These are phyloP conservation scores for Xestoiulus laeticollis DNA, from an alignment of 2,888 invertebrate genomes.

Conservation along the genomic window DNA sequence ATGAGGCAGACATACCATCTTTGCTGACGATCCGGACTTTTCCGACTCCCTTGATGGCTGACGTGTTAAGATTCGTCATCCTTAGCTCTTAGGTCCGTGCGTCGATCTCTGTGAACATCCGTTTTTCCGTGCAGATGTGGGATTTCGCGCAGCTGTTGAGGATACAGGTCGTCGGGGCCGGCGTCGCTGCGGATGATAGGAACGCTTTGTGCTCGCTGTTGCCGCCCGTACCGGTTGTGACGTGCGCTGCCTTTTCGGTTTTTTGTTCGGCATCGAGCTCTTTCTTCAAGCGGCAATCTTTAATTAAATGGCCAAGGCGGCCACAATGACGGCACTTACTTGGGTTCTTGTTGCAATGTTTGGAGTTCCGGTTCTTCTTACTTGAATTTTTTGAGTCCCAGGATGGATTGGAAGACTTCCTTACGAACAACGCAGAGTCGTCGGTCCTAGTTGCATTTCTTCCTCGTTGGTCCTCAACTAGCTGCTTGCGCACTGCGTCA, in stretches of 20 bases:
- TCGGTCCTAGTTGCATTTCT: background rate
- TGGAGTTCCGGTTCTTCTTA: background rate
- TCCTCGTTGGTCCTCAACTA: background rate
- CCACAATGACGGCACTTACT: conserved; percentile 41
- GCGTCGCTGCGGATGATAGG: background rate
- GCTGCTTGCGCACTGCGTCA: background rate
- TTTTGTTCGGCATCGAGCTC: no score
- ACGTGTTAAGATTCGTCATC: background rate
- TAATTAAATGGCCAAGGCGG: background rate
- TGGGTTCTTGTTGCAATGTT: background rate
- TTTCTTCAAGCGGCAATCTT: no score
- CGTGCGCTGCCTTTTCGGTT: background rate
- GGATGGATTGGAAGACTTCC: background rate
- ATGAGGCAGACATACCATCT: background rate
- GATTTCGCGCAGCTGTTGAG: background rate
- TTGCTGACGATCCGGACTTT: background rate
- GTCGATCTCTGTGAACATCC: background rate
- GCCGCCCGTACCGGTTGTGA: background rate
- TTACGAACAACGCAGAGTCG: background rate
- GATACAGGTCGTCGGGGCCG: background rate
- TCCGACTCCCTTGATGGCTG: background rate
- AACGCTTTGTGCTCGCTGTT: background rate
- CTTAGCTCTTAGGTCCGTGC: background rate
- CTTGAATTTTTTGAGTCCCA: no score
- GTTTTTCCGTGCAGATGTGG: background rate